A percentile compares a stretch with the other conserved stretches of the same genome.
Evolutionary conservation across 2,797 vertebrate species (phyloP).

Genomic region (Sebastolobus altivelis): DNA sequence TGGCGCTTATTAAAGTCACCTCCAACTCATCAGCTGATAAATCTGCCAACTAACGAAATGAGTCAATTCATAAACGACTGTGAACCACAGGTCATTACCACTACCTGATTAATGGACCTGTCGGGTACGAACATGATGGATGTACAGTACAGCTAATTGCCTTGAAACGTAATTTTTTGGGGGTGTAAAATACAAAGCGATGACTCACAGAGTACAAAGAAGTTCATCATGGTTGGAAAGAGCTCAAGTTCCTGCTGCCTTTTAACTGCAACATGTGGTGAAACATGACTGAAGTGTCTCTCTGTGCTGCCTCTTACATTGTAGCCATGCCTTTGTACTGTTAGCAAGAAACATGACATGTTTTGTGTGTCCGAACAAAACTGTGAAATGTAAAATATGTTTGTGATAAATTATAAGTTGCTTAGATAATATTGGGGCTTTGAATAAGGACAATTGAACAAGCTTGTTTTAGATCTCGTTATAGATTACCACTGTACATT

Average conservation of each 20-base stretch:
- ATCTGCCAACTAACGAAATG: conserved; percentile 19
- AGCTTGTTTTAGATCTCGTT: conserved; percentile 13
- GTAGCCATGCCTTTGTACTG: conserved; percentile 64
- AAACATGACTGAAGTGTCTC: conserved; percentile 30
- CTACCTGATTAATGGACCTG: conserved; percentile 5
- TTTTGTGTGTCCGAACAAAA: conserved; percentile 46
- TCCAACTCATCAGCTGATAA: conserved; percentile 18
- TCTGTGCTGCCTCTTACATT: conserved; percentile 60
- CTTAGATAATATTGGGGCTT: conserved; percentile 14
- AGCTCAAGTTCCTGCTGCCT: conserved; percentile 59
- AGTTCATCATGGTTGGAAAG: conserved; percentile 15
- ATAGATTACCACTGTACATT: neutral
- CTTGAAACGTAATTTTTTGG: neutral
- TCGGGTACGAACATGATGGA: conserved; percentile 20
- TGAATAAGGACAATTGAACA: neutral
- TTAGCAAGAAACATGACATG: conserved; percentile 28
- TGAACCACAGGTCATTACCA: neutral
- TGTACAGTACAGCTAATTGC: conserved; percentile 1
- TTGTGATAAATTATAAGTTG: conserved; percentile 23
- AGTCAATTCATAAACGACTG: conserved; percentile 7
- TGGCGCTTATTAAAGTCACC: neutral
- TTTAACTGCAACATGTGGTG: conserved; percentile 52
- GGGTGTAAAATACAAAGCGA: conserved; percentile 23
- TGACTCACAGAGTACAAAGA: neutral
- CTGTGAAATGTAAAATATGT: conserved; percentile 56